Evolutionary conservation across 2,797 vertebrate genomes (phyloP).

Genomic region (Propithecus perrieri): DNA sequence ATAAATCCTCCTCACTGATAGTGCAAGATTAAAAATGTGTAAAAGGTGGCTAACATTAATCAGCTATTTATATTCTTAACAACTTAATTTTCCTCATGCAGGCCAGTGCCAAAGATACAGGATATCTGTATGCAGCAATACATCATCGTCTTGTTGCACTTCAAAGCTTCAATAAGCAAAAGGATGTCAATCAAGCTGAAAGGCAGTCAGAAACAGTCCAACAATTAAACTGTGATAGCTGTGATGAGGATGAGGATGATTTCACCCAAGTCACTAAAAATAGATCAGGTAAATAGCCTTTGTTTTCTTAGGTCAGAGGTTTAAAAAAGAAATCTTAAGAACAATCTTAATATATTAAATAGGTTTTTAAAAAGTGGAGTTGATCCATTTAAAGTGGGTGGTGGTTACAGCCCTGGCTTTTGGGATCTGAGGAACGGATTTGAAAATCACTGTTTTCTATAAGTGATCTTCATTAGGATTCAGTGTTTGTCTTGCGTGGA

Average conservation of each 20-base stretch:
- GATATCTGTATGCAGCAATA: slow-evolving; percentile 86
- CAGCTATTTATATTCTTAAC: not conserved
- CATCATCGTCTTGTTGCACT: slow-evolving; percentile 89
- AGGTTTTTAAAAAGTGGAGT: not conserved
- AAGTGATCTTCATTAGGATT: not conserved
- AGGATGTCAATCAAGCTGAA: slow-evolving; percentile 67
- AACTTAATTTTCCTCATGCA: slow-evolving; percentile 66
- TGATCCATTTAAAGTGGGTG: not conserved
- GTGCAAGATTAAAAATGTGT: slow-evolving; percentile 35
- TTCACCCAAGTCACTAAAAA: slow-evolving; percentile 66
- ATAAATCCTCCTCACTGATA: slow-evolving; percentile 5
- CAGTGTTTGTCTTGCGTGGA: not conserved
- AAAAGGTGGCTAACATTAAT: not conserved
- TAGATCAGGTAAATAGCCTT: slow-evolving; percentile 82
- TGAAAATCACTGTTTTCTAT: not conserved
- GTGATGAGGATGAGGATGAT: slow-evolving; percentile 80
- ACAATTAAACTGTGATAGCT: slow-evolving; percentile 82
- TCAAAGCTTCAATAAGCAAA: slow-evolving; percentile 73
- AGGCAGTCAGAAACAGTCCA: slow-evolving; percentile 71
- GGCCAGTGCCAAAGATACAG: slow-evolving; percentile 87
- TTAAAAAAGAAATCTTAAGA: not conserved
- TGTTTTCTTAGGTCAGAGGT: not conserved
- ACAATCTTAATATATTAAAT: not conserved
- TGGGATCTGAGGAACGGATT: not conserved
- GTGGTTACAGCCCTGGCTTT: not conserved